These are phyloP conservation scores for Nasonia vitripennis DNA, from an alignment of 1,140 invertebrate genomes.

Conservation along the genomic window DNA sequence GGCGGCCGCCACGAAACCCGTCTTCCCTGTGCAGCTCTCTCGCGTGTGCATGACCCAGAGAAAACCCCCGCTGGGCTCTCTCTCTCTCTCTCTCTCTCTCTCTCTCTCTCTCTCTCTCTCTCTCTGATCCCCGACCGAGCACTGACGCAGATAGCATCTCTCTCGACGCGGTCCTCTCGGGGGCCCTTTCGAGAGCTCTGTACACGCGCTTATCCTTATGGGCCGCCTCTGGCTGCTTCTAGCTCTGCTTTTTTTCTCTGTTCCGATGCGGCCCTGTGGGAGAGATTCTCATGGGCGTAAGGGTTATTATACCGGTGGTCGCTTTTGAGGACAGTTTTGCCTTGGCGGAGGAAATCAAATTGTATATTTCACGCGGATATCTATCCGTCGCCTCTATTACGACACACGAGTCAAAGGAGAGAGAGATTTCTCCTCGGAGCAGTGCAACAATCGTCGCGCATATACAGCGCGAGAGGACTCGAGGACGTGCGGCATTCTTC, in stretches of 20 bases:
- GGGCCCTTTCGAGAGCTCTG: not conserved
- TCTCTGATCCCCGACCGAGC: constrained; percentile 62
- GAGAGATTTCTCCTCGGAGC: not conserved
- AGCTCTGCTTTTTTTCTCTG: not conserved
- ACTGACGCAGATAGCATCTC: constrained; percentile 60
- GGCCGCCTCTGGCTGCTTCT: not conserved
- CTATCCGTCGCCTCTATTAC: too few relatives aligned
- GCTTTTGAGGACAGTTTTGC: too few relatives aligned
- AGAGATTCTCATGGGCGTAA: not conserved
- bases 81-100: constrained; percentile 17
- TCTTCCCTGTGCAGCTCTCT: constrained; percentile 19
- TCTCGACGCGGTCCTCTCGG: constrained; percentile 50
- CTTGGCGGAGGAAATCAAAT: too few relatives aligned
- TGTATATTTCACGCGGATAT: too few relatives aligned
- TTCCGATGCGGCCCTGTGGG: too few relatives aligned
- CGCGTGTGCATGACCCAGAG: constrained; percentile 59
- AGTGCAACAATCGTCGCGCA: not conserved
- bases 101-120: not conserved
- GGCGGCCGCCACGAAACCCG: constrained; percentile 52
- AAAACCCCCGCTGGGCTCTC: constrained; percentile 62
- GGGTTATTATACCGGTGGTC: too few relatives aligned
- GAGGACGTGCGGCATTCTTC: not conserved
- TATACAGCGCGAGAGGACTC: too few relatives aligned
- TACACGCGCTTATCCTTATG: constrained; percentile 1
- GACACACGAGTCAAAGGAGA: not conserved